Conservation (phyloP, 2,888 invertebrate genomes). For the Chrysolina haemoptera region DNA sequence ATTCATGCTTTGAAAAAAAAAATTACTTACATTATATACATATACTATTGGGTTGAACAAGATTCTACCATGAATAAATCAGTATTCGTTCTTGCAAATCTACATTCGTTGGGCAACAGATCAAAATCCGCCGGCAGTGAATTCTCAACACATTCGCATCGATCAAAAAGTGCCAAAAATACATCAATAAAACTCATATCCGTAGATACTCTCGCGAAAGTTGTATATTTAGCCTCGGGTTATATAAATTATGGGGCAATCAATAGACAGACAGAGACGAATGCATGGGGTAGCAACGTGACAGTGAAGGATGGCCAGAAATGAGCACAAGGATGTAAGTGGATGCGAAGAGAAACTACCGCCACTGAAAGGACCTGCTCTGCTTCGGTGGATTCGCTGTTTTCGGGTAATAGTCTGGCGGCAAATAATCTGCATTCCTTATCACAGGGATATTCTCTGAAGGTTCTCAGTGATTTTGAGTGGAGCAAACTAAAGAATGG, state of each 20-base stretch:
- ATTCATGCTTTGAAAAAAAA: too few species aligned
- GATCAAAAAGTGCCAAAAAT: not conserved
- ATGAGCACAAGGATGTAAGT: slow-evolving; percentile 63
- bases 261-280: slow-evolving; percentile 62
- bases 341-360: slow-evolving; percentile 59
- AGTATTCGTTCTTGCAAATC: not conserved
- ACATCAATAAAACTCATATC: slow-evolving; percentile 21
- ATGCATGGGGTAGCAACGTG: slow-evolving; percentile 57
- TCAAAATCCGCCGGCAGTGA: not conserved
- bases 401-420: slow-evolving; percentile 8
- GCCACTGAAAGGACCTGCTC: slow-evolving; percentile 51
- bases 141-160: not conserved
- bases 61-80: not conserved
- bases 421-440: not conserved
- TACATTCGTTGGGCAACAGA: not conserved
- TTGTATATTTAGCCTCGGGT: slow-evolving; percentile 40
- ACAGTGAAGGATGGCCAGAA: slow-evolving; percentile 62
- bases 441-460: not conserved
- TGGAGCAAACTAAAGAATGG: too few species aligned
- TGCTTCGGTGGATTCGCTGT: slow-evolving; percentile 29
- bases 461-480: too few species aligned
- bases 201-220: slow-evolving; percentile 7
- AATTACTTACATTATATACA: too few species aligned
- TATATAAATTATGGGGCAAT: slow-evolving; percentile 63
- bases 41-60: not conserved